Evolutionary conservation across 2,888 invertebrate species (phyloP), one percentile per base, ranked within the genome.

Genomic region (Harpalus rubripes): DNA sequence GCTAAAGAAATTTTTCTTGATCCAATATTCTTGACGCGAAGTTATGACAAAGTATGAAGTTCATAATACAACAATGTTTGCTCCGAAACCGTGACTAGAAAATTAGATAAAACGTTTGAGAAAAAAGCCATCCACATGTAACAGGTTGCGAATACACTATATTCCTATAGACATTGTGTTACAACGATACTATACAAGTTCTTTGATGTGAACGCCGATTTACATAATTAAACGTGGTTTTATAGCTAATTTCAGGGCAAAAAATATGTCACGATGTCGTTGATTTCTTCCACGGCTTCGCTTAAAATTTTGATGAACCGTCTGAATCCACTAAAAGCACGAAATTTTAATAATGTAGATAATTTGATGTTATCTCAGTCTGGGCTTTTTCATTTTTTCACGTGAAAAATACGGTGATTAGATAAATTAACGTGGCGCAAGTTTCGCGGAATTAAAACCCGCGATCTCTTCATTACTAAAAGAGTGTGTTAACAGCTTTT

Each of bases 51-150:
- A 74, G 72, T 74, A 44, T 15, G 58, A 78, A 78, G 58, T 78
- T 78, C 58, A 56, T 78, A 32, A 58, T 26, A 58, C 58, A 78
- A 58, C 58, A 58, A 15, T 78, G 78, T 78, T 56, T 78, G 18
- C 78, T 41, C 15, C 32, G 61, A 61, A 80, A 80, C 61, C 80
- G 41, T 61, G 58, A 61, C 80, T 59, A 80, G 61, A 80, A 80
- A 80, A 80, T 80, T 80, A 61, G 80, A 80, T 80, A 59, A 74
- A 80, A 80, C 61, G 80, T 61, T 61, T 79, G 26, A 59, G 44
- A 58, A 12, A 32, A 79, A 58, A 79, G 22, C 52, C 79, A 61
- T 61, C 32, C 15, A 61, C 79, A 56, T 78, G 26, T 78, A 59
- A 58, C 79, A 80, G 78, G 78, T 80, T 61, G 26, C 61, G 72